Conservation (phyloP, 2,888 invertebrate genomes). For the Geophilus truncorum region DNA sequence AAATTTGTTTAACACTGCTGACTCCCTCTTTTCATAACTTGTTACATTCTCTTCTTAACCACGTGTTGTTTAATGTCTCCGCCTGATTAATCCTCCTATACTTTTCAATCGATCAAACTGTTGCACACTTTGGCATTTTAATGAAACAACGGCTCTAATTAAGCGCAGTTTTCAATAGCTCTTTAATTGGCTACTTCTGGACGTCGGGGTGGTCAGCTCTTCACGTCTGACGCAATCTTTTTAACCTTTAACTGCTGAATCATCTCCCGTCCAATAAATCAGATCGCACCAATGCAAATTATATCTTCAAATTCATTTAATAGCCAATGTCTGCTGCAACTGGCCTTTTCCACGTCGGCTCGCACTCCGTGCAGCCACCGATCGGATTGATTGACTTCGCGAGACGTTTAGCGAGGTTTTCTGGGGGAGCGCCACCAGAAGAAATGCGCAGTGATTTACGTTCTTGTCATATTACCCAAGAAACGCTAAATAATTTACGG, state of each 20-base stretch:
- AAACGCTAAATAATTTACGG: slow-evolving; percentile 6
- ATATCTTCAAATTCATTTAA: neutral
- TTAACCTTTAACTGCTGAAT: neutral
- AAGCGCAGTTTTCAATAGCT: neutral
- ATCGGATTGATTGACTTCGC: neutral
- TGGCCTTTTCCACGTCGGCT: neutral
- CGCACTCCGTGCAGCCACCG: neutral
- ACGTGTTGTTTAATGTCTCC: too few species aligned
- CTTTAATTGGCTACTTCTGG: neutral
- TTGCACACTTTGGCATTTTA: neutral
- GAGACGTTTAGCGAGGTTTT: neutral
- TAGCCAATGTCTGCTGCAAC: neutral
- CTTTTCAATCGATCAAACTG: neutral
- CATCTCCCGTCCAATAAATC: slow-evolving; percentile 10
- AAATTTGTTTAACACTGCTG: too few species aligned
- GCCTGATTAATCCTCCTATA: too few species aligned
- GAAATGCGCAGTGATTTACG: neutral
- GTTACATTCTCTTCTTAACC: too few species aligned
- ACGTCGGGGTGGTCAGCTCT: neutral
- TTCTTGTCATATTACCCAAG: slow-evolving; percentile 2
- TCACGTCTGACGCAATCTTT: neutral
- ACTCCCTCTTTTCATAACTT: too few species aligned
- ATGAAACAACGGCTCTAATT: neutral
- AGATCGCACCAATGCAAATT: neutral
- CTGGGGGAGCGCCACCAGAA: neutral